Evolutionary conservation across 2,113 vertebrate species (phyloP), one percentile per base, ranked within the genome.

Genomic region (Trichechus manatus): DNA sequence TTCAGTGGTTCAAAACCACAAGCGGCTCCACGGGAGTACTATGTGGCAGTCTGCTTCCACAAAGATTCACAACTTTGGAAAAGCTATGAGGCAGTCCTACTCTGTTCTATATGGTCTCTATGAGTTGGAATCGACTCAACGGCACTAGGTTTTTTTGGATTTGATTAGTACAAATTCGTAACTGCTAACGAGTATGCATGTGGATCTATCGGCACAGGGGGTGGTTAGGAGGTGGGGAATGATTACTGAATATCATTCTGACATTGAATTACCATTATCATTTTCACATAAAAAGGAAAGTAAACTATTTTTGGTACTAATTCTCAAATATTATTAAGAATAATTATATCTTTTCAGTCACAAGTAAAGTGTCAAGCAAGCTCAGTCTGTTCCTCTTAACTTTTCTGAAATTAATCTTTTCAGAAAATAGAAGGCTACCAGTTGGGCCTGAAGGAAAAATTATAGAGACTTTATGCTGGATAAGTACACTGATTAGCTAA

Each of bases 401-500:
- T 77, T 78, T 93, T 89, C 33, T 53, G 19, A 81, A 96, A 91
- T 93, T 94, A 92, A 87, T 63, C 33, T 94, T 96, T 94, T 86
- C 74, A 96, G 31, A 96, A 89, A 96, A 94, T 20, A 75, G 39
- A 95, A 87, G 33, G n/a, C 31, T 91, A 87, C 25, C 81, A 0
- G 3, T 61, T 88, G n/a, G 25, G 31, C 53, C 15, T 44, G 10
- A 53, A 96, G 9, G 7, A 96, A 53, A 91, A 89, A 94, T 77
- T 6, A 89, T 83, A 23, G 81, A 75, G 36, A 91, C 44, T 61
- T 97, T 86, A 88, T 3, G 70, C 27, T 90, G 64, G 13, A 4
- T 61, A 66, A 86, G 17, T 53, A 77, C 84, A 89, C 33, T 80
- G 70, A 88, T 70, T 87, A 94, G 17, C 11, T 94, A 91, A 96